Evolutionary conservation across 2,113 vertebrate species (phyloP).

Genomic region (Scophthalmus maximus): DNA sequence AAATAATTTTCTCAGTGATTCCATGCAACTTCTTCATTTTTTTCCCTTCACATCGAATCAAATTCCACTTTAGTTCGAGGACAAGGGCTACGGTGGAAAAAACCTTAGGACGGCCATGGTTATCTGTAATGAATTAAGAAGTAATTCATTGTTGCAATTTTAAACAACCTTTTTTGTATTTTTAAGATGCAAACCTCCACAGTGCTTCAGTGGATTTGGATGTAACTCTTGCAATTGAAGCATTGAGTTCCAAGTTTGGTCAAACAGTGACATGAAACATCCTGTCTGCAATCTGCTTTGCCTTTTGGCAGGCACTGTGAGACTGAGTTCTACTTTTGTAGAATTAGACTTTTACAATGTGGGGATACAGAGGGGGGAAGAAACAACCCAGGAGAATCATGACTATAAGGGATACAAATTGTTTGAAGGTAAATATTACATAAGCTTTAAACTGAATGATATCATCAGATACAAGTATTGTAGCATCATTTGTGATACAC

Average conservation of each 20-base stretch:
- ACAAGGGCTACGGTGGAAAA: neutral
- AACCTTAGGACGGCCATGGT: neutral
- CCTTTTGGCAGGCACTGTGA: constrained; percentile 46
- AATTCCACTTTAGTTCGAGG: neutral
- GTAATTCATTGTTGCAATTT: constrained; percentile 1
- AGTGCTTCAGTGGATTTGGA: constrained; percentile 15
- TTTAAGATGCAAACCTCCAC: neutral
- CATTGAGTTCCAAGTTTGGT: constrained; percentile 38
- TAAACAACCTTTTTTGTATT: neutral
- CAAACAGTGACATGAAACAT: constrained; percentile 29
- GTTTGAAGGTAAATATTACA: too few relatives aligned
- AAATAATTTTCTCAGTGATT: neutral
- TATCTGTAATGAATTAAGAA: neutral
- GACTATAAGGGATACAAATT: too few relatives aligned
- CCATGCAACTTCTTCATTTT: too few relatives aligned
- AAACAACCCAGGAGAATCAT: too few relatives aligned
- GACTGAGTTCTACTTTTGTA: constrained; percentile 23
- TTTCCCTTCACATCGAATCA: too few relatives aligned
- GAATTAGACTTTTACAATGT: constrained; percentile 1
- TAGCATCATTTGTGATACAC: neutral
- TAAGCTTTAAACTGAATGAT: too few relatives aligned
- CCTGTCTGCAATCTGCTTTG: constrained; percentile 20
- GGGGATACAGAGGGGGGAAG: too few relatives aligned
- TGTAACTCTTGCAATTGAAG: constrained; percentile 1
- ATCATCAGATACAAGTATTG: neutral